Evolutionary conservation across 2,888 invertebrate genomes (phyloP).

Genomic region (Amphiduros pacificus): DNA sequence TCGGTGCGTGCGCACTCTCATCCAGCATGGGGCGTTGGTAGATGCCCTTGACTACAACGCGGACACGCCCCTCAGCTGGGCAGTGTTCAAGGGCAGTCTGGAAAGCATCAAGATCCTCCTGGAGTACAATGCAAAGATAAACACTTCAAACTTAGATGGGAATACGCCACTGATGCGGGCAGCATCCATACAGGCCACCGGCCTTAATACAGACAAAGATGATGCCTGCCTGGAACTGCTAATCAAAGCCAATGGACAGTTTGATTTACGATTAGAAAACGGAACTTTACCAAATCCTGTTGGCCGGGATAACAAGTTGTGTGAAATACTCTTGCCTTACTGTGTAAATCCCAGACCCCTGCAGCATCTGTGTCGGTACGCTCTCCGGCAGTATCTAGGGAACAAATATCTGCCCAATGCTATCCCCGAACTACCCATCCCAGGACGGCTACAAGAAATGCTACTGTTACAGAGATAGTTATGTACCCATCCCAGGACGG

Average conservation of each 20-base stretch:
- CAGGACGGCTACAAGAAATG: constrained; percentile 41
- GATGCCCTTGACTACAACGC: constrained; percentile 49
- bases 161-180: constrained; percentile 44
- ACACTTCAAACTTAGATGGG: constrained; percentile 43
- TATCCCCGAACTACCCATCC: constrained; percentile 46
- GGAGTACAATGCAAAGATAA: constrained; percentile 51
- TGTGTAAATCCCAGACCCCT: constrained; percentile 40
- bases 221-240: constrained; percentile 50
- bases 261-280: constrained; percentile 39
- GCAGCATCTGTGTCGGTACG: constrained; percentile 42
- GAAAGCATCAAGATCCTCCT: constrained; percentile 45
- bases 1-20: constrained; percentile 43
- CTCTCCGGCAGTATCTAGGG: constrained; percentile 44
- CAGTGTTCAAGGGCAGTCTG: constrained; percentile 51
- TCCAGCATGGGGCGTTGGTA: constrained; percentile 48
- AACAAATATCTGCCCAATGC: constrained; percentile 46
- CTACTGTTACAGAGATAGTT: constrained; percentile 30
- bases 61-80: constrained; percentile 56
- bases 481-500: background rate
- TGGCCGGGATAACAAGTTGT: constrained; percentile 42
- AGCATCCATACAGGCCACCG: constrained; percentile 44
- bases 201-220: constrained; percentile 47
- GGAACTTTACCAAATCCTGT: constrained; percentile 38
- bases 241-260: constrained; percentile 46
- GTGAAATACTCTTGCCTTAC: constrained; percentile 39